Conservation (phyloP, 2,888 invertebrate species). For the Dichetophora obliterata region DNA sequence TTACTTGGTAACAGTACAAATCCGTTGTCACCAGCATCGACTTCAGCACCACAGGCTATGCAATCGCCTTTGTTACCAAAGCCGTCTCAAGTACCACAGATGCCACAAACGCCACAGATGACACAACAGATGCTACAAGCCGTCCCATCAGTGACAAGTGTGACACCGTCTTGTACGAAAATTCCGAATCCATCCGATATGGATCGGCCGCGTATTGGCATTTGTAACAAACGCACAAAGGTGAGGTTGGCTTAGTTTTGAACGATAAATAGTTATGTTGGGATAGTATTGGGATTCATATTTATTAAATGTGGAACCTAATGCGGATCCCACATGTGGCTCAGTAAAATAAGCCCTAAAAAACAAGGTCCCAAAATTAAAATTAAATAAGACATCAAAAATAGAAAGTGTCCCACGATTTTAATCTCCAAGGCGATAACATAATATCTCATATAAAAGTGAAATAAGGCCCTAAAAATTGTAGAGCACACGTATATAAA, state of each 20-base stretch:
- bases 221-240: background rate
- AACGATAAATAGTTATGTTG: too few species aligned
- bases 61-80: constrained; percentile 32
- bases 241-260: background rate
- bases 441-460: too few species aligned
- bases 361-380: too few species aligned
- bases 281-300: too few species aligned
- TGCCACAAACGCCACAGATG: constrained; percentile 29
- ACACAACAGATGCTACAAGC: constrained; percentile 27
- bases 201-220: background rate
- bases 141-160: background rate
- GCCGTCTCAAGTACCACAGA: background rate
- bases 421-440: too few species aligned
- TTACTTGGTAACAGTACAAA: background rate
- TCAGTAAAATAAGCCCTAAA: too few species aligned
- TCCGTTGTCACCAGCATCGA: constrained; percentile 26
- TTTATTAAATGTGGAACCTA: too few species aligned
- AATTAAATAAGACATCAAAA: too few species aligned
- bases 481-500: too few species aligned
- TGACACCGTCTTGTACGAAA: background rate
- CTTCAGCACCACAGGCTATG: constrained; percentile 5
- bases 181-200: background rate
- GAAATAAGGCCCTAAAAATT: too few species aligned
- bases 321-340: too few species aligned
- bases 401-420: too few species aligned